Evolutionary conservation across 2,797 vertebrate species (phyloP).

Genomic region (Nannoperca obscura): DNA sequence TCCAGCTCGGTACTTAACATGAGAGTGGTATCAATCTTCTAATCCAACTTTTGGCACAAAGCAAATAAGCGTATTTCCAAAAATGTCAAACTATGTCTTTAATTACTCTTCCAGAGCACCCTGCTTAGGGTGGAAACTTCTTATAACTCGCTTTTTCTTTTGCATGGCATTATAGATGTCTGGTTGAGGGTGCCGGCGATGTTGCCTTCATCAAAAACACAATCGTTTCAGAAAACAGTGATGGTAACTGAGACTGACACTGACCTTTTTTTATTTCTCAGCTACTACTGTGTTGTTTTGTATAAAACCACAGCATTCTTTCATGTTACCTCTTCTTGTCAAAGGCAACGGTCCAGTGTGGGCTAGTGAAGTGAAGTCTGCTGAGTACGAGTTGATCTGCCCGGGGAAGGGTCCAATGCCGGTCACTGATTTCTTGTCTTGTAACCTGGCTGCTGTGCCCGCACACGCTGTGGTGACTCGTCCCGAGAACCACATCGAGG

Average conservation of each 20-base stretch:
- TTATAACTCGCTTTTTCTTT: background rate
- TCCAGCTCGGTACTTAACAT: background rate
- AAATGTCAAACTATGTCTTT: background rate
- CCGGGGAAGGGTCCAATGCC: conserved; percentile 65
- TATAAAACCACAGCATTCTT: background rate
- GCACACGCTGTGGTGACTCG: conserved; percentile 90
- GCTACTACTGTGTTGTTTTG: background rate
- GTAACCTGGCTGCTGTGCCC: conserved; percentile 88
- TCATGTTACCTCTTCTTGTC: background rate
- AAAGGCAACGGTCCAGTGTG: conserved; percentile 65
- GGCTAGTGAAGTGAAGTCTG: conserved; percentile 51
- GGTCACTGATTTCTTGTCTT: conserved; percentile 71
- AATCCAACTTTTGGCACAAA: background rate
- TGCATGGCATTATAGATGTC: conserved; percentile 77
- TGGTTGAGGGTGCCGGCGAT: conserved; percentile 79
- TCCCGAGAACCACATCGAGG: conserved; percentile 72
- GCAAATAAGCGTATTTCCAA: background rate
- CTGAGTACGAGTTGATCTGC: conserved; percentile 88
- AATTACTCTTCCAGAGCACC: background rate
- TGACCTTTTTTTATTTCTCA: conserved; percentile 5
- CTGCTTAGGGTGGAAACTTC: background rate
- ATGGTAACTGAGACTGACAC: conserved; percentile 69
- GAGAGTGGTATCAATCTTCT: background rate
- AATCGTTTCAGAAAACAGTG: conserved; percentile 72
- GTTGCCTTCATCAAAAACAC: conserved; percentile 86